Conservation (phyloP, 2,113 vertebrate genomes). For the Rhinoptilus africanus region DNA sequence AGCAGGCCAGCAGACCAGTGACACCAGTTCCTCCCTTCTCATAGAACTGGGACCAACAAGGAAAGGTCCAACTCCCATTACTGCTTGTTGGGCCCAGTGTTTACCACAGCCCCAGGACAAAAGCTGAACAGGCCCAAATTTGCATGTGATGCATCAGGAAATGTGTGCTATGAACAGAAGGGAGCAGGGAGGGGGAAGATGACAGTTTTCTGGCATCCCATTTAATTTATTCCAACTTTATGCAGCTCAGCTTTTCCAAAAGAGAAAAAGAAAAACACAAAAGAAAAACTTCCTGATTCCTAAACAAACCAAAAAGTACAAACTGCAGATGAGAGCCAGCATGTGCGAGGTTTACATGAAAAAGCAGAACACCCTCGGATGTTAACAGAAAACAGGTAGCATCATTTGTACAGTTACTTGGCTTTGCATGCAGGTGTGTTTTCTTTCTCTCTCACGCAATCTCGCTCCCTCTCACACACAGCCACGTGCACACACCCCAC, state of each 20-base stretch:
- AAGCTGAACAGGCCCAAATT: neutral
- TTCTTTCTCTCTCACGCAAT: neutral
- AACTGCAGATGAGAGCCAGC: constrained; percentile 43
- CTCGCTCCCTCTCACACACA: neutral
- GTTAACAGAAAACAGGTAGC: constrained; percentile 53
- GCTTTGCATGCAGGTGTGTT: neutral
- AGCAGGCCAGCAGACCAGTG: neutral
- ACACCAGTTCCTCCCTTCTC: neutral
- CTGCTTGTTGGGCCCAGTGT: accelerated
- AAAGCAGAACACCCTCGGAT: constrained; percentile 49
- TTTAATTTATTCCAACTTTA: constrained; percentile 68
- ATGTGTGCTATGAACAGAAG: neutral
- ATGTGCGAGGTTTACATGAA: constrained; percentile 41
- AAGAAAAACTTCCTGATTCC: constrained; percentile 47
- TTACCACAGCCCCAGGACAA: neutral
- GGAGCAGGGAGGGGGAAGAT: neutral
- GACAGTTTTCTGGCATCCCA: constrained; percentile 28
- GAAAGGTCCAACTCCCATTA: neutral
- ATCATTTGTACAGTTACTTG: constrained; percentile 32
- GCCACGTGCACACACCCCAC: neutral
- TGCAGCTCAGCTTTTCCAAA: constrained; percentile 45
- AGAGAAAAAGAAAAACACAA: neutral
- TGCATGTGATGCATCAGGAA: neutral
- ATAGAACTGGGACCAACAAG: neutral
- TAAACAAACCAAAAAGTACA: constrained; percentile 54